Evolutionary conservation across 2,797 vertebrate genomes (phyloP), one percentile per base, ranked within the genome.

Genomic region (Yasuhikotakia modesta): DNA sequence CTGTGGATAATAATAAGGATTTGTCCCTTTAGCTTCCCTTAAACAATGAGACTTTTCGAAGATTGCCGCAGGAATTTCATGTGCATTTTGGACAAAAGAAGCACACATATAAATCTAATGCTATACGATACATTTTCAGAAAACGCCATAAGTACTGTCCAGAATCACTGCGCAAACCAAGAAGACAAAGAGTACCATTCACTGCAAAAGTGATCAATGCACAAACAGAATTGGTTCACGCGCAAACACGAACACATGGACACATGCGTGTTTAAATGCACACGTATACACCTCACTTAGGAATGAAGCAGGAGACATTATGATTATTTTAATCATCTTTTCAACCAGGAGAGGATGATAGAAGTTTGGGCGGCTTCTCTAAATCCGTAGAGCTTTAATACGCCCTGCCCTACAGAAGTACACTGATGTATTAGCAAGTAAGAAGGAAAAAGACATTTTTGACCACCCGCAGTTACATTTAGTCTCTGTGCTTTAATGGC

Each of bases 101-200:
- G 43, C n/a, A 43, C 55, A 78, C 66, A 66, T 35, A 32, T 70
- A 68, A 74, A 76, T 76, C 67, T 57, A 66, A 84, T 84, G 85
- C 68, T 27, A 60, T 84, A 85, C 85, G 85, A 88, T 87, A 89
- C 83, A 82, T 90, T 90, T 88, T 84, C n/a, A 89, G 86, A 86
- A 85, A 87, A 89, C 85, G 79, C 87, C 64, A 81, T 84, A 87
- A 86, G 86, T 70, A 69, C 84, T 89, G 79, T 87, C 86, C 84
- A 78, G 78, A 81, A 86, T 87, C 86, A 88, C 89, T 88, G 86
- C 65, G 71, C 81, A 77, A 83, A 55, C 85, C 79, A 76, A 45
- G n/a, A 84, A 86, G 83, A 91, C 89, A 90, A 90, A 88, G 88
- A 82, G 61, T 57, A 48, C 68, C 67, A 61, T 68, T 67, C 78